Conservation (phyloP, 2,113 vertebrate genomes). For the Corvus moneduloides region DNA sequence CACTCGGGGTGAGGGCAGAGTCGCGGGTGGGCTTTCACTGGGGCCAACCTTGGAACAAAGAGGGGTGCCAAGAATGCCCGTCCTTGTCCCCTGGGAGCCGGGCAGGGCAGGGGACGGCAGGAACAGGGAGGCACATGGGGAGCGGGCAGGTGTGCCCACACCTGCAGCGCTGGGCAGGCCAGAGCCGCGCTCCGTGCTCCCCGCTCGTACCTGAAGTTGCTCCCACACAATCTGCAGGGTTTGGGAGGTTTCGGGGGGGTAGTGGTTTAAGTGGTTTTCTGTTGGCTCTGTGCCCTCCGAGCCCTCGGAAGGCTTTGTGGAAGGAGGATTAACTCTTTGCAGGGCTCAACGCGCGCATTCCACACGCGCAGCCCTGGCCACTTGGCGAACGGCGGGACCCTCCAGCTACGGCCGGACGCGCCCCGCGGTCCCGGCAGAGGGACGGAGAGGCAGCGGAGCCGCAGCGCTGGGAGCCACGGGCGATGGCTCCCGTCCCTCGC, state of each 20-base stretch:
- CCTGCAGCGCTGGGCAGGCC: not conserved
- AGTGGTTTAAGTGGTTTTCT: not conserved
- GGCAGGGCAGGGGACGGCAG: not conserved
- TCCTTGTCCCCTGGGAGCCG: not conserved
- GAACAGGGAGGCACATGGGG: fast-evolving
- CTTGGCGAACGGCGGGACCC: not conserved
- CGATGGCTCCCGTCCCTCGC: fast-evolving
- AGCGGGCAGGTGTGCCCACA: not conserved
- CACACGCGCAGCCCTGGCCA: not conserved
- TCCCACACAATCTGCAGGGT: not conserved
- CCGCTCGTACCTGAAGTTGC: not conserved
- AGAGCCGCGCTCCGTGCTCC: fast-evolving
- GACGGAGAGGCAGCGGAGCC: not conserved
- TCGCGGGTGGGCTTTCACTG: not conserved
- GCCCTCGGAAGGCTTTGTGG: not conserved
- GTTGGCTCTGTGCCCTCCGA: not conserved
- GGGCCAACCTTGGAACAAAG: not conserved
- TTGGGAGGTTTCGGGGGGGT: not conserved
- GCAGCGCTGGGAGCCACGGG: fast-evolving
- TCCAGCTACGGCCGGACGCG: too few species aligned
- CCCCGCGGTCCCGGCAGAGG: not conserved
- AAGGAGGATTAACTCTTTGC: not conserved
- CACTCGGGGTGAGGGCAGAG: not conserved
- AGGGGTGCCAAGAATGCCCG: not conserved
- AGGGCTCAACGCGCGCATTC: not conserved